Percentiles rank a stretch among this genome's conserved stretches.
Evolutionary conservation across 2,113 vertebrate genomes (phyloP).

Genomic region (Prochilodus magdalenae): DNA sequence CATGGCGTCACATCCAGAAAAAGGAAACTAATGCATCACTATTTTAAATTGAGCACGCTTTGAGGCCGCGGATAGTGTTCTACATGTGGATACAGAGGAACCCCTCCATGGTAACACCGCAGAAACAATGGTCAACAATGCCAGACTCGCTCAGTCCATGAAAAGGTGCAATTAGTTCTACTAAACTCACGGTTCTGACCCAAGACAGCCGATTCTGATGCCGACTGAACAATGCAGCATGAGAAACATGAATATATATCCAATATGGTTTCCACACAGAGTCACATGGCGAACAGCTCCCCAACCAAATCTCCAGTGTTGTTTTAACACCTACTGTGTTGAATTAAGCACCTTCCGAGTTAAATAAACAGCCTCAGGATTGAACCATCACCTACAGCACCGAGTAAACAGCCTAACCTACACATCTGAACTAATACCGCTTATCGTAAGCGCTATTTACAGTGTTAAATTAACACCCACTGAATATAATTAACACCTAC

Average conservation of each 20-base stretch:
- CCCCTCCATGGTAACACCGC: background rate
- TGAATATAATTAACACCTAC: background rate
- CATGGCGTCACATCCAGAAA: conserved; percentile 15
- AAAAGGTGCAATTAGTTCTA: background rate
- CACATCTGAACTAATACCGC: too few relatives aligned
- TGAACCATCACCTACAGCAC: background rate
- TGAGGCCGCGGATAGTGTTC: background rate
- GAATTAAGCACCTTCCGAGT: background rate
- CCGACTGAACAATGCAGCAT: background rate
- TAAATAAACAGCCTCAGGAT: too few relatives aligned
- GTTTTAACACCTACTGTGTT: background rate
- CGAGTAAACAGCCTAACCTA: background rate
- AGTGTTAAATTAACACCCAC: background rate
- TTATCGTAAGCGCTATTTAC: too few relatives aligned
- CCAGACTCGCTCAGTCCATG: background rate
- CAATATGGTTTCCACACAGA: too few relatives aligned
- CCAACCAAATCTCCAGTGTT: background rate
- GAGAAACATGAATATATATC: background rate
- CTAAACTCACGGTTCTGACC: background rate
- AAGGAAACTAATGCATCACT: conserved; percentile 13
- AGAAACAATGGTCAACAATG: background rate
- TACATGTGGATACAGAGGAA: background rate
- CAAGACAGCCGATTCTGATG: background rate
- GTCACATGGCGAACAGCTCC: background rate
- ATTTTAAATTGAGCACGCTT: background rate